Conservation (phyloP, 2,888 invertebrate genomes). For the Notodonta ziczac region DNA sequence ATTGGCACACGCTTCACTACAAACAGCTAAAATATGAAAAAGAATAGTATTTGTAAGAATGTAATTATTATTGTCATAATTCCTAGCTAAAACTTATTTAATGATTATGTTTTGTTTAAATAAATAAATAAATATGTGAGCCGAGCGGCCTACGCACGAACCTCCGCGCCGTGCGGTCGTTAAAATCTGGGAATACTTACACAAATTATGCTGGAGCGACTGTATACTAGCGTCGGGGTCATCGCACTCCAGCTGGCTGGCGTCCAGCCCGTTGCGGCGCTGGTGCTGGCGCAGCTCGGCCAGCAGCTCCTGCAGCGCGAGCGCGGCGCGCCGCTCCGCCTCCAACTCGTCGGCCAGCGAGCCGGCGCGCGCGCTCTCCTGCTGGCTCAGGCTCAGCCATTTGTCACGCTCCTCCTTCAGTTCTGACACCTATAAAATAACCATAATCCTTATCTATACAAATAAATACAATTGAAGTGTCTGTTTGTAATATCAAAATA, state of each 20-base stretch:
- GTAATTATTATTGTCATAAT: no score
- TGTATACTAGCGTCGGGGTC: slow-evolving; percentile 67
- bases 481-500: no score
- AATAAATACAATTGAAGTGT: no score
- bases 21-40: slow-evolving; percentile 55
- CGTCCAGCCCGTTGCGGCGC: slow-evolving; percentile 59
- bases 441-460: no score
- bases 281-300: slow-evolving; percentile 66
- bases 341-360: slow-evolving; percentile 64
- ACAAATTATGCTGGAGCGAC: slow-evolving; percentile 62
- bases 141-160: no score
- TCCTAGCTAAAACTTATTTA: no score
- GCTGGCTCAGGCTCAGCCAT: slow-evolving; percentile 58
- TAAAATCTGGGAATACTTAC: slow-evolving; percentile 49
- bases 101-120: no score
- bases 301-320: slow-evolving; percentile 62
- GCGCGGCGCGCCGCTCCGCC: slow-evolving; percentile 52
- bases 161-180: no score
- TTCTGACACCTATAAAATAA: slow-evolving; percentile 67
- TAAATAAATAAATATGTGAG: no score
- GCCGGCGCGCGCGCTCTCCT: slow-evolving; percentile 52
- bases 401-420: slow-evolving; percentile 71
- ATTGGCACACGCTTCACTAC: slow-evolving; percentile 73
- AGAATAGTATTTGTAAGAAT: no score
- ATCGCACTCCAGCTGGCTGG: slow-evolving; percentile 72